A percentile compares a stretch with the other conserved stretches of the same genome.
These are phyloP conservation scores for Scaptomyza tumidula DNA, from an alignment of 2,888 invertebrate species.

Conservation along the genomic window DNA sequence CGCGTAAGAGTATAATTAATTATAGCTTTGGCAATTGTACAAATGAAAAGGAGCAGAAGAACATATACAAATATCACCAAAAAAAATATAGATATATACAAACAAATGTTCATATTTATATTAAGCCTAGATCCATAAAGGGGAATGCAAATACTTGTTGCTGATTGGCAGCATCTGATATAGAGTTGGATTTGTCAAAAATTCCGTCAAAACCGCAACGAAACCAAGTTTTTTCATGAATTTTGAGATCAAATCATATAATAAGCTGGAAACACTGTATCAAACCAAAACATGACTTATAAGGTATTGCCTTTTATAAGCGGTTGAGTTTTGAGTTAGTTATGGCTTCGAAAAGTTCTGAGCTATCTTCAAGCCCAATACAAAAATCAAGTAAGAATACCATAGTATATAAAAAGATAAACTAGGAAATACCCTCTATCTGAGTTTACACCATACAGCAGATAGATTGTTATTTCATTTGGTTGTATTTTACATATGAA, in stretches of 20 bases:
- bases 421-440: constrained; percentile 1
- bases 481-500: not conserved
- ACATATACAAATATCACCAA: not conserved
- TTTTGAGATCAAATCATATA: no score
- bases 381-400: constrained; percentile 8
- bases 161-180: constrained; percentile 37
- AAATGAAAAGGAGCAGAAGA: not conserved
- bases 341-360: no score
- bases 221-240: constrained; percentile 2
- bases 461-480: not conserved
- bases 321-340: no score
- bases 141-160: constrained; percentile 6
- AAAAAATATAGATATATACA: no score
- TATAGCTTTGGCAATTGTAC: constrained; percentile 13
- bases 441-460: not conserved
- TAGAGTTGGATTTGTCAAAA: constrained; percentile 12
- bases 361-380: not conserved
- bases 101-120: not conserved
- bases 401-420: not conserved
- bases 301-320: no score
- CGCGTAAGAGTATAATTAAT: constrained; percentile 20
- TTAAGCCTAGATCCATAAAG: not conserved
- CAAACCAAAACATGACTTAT: no score
- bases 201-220: not conserved
- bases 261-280: no score